Evolutionary conservation across 1,140 invertebrate species (phyloP).

Genomic region (Procambarus virginalis): DNA sequence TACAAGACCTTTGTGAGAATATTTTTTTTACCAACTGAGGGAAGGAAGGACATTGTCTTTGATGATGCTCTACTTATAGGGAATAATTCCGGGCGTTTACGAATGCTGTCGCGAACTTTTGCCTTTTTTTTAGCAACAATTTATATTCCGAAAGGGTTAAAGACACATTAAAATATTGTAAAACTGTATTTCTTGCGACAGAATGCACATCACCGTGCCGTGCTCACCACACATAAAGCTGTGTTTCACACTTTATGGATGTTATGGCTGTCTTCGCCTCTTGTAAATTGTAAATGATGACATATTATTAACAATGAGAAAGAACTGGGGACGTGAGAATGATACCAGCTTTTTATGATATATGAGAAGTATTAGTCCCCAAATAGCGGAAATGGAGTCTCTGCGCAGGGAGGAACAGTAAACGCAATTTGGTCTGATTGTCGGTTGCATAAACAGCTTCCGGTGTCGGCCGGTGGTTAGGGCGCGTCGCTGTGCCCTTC

Average conservation of each 20-base stretch:
- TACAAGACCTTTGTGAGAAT: background rate
- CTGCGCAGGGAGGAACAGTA: background rate
- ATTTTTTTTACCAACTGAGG: background rate
- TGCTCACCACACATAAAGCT: too few species aligned
- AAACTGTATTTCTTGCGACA: too few species aligned
- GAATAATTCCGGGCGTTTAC: background rate
- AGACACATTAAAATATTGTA: too few species aligned
- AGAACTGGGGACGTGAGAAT: too few species aligned
- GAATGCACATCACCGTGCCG: too few species aligned
- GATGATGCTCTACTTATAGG: background rate
- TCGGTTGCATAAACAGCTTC: conserved; percentile 14
- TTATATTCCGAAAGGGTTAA: too few species aligned
- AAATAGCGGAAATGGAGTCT: background rate
- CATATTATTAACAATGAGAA: too few species aligned
- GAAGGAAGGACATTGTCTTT: background rate
- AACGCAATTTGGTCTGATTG: background rate
- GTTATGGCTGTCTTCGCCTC: too few species aligned
- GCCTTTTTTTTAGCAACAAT: too few species aligned
- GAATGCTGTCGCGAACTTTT: background rate
- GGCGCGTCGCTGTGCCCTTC: background rate
- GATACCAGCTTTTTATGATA: background rate
- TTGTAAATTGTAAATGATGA: too few species aligned
- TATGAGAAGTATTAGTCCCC: background rate
- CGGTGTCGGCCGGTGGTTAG: background rate
- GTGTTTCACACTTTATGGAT: too few species aligned